Conservation (phyloP, 2,888 invertebrate genomes). For the Eurytoma californica region DNA sequence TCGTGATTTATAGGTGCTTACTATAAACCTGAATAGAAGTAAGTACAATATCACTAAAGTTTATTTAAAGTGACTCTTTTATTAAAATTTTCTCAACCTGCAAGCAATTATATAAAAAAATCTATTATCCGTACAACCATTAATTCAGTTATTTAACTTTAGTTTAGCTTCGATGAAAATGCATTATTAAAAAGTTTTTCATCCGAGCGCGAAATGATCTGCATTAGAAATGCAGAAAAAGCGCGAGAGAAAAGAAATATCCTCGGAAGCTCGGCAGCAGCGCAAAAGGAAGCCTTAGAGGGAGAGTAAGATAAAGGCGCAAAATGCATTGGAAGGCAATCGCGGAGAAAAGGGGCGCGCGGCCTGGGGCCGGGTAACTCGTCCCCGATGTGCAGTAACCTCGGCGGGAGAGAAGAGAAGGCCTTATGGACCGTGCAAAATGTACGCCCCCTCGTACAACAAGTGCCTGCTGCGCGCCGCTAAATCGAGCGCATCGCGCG, state of each 20-base stretch:
- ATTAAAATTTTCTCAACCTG: no score
- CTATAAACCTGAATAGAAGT: no score
- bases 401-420: constrained; percentile 61
- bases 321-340: background rate
- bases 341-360: constrained; percentile 45
- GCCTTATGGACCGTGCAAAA: constrained; percentile 72
- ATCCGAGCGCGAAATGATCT: background rate
- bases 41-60: no score
- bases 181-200: background rate
- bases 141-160: no score
- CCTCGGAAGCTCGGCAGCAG: background rate
- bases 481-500: constrained; percentile 64
- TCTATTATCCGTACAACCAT: no score
- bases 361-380: constrained; percentile 65
- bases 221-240: background rate
- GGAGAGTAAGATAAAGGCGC: background rate
- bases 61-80: no score
- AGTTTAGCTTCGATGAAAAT: no score
- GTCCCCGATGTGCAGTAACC: constrained; percentile 73
- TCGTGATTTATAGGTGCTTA: no score
- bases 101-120: no score
- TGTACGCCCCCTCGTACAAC: constrained; percentile 65
- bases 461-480: constrained; percentile 48
- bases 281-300: background rate
- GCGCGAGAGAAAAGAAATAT: background rate